These are phyloP conservation scores for Carassius gibelio DNA, from an alignment of 2,113 vertebrate species.

Conservation along the genomic window DNA sequence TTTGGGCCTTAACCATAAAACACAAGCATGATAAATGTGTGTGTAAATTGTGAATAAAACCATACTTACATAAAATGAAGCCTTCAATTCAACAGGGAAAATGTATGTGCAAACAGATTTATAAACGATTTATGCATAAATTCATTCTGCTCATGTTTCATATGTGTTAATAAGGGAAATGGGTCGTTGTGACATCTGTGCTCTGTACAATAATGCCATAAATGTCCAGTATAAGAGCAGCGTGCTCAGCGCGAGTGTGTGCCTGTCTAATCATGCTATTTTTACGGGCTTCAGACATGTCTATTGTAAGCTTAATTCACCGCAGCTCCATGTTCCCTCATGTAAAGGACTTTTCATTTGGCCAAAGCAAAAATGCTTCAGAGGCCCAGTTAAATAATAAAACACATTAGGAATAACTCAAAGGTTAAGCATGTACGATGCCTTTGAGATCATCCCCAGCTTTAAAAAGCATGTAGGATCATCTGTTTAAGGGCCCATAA, in stretches of 20 bases:
- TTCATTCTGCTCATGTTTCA: slow-evolving; percentile 15
- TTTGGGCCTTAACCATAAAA: not conserved
- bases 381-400: slow-evolving; percentile 56
- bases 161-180: slow-evolving; percentile 39
- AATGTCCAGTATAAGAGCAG: slow-evolving; percentile 39
- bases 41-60: not conserved
- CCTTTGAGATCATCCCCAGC: slow-evolving; percentile 63
- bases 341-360: slow-evolving; percentile 48
- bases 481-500: slow-evolving; percentile 57
- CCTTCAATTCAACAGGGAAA: not conserved
- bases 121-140: not conserved
- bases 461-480: slow-evolving; percentile 60
- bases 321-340: slow-evolving; percentile 56
- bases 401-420: slow-evolving; percentile 63
- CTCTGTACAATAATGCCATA: slow-evolving; percentile 41
- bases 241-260: slow-evolving; percentile 42
- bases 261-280: slow-evolving; percentile 58
- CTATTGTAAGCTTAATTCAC: slow-evolving; percentile 60
- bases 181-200: slow-evolving; percentile 49
- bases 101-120: not conserved
- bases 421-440: slow-evolving; percentile 64
- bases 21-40: not conserved
- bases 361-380: slow-evolving; percentile 58
- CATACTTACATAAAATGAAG: not conserved
- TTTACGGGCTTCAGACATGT: slow-evolving; percentile 50